These are phyloP conservation scores for Holothuria leucospilota DNA, from an alignment of 53 echinoderm and acorn worm species.

Conservation along the genomic window DNA sequence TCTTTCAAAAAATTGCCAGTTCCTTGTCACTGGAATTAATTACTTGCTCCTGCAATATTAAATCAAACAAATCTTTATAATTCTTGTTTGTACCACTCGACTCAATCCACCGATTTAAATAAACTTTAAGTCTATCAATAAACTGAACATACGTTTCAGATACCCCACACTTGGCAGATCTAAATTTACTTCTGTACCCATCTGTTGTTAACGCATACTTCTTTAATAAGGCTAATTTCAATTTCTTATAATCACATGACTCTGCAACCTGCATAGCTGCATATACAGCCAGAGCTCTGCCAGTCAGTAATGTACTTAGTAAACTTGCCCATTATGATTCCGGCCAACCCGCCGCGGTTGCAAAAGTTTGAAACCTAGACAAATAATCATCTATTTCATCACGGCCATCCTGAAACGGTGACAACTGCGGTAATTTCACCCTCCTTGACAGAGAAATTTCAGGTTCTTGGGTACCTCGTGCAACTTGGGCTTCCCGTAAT, in stretches of 20 bases:
- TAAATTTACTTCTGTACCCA: slow-evolving; percentile 66
- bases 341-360: no score
- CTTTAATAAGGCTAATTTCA: slow-evolving; percentile 49
- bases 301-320: no score
- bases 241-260: slow-evolving; percentile 51
- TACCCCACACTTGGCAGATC: slow-evolving; percentile 45
- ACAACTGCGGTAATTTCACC: no score
- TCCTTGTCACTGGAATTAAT: slow-evolving; percentile 8
- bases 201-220: slow-evolving; percentile 65
- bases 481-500: no score
- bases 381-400: no score
- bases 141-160: slow-evolving; percentile 63
- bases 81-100: slow-evolving; percentile 18
- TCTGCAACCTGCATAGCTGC: no score
- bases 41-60: slow-evolving; percentile 54
- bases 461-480: no score
- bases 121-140: slow-evolving; percentile 47
- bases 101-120: slow-evolving; percentile 71
- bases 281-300: no score
- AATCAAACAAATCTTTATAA: slow-evolving; percentile 50
- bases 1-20: slow-evolving; percentile 19
- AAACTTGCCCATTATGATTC: no score
- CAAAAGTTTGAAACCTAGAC: no score
- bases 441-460: no score
- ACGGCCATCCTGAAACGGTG: no score